Percentiles rank a stretch among this genome's conserved stretches.
phyloP scores from a whole-genome alignment of 2,888 invertebrate genomes.

The Chorisops tibialis region DNA sequence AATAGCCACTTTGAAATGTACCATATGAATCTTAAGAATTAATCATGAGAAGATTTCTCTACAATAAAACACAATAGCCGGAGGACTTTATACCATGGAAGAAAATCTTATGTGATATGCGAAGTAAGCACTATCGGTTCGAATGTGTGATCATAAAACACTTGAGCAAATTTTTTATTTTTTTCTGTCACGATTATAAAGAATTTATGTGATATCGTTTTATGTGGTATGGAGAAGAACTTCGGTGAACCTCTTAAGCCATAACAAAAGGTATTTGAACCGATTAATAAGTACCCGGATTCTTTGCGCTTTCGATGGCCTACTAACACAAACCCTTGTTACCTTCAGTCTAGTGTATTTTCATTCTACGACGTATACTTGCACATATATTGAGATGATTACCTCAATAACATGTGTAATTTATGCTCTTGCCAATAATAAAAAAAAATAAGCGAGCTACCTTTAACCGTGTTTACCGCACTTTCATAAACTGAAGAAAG shows the following conservation, averaged over 20 bases:
- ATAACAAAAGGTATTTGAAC: conserved; percentile 31
- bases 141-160: too few relatives aligned
- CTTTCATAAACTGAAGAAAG: neutral
- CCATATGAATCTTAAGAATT: neutral
- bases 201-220: neutral
- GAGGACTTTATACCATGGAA: too few relatives aligned
- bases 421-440: neutral
- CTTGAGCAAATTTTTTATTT: too few relatives aligned
- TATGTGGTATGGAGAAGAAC: neutral
- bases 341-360: neutral
- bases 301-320: conserved; percentile 27
- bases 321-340: conserved; percentile 17
- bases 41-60: too few relatives aligned
- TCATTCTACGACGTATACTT: neutral
- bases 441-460: too few relatives aligned
- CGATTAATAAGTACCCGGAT: conserved; percentile 34
- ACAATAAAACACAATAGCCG: too few relatives aligned
- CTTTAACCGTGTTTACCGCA: conserved; percentile 4
- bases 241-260: conserved; percentile 10
- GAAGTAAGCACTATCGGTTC: too few relatives aligned
- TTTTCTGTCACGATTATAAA: too few relatives aligned
- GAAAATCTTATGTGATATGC: too few relatives aligned
- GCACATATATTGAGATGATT: conserved; percentile 4
- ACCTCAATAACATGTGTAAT: neutral
- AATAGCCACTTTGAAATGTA: neutral